phyloP scores from a whole-genome alignment of 2,797 vertebrate genomes.

The Smutsia gigantea region DNA sequence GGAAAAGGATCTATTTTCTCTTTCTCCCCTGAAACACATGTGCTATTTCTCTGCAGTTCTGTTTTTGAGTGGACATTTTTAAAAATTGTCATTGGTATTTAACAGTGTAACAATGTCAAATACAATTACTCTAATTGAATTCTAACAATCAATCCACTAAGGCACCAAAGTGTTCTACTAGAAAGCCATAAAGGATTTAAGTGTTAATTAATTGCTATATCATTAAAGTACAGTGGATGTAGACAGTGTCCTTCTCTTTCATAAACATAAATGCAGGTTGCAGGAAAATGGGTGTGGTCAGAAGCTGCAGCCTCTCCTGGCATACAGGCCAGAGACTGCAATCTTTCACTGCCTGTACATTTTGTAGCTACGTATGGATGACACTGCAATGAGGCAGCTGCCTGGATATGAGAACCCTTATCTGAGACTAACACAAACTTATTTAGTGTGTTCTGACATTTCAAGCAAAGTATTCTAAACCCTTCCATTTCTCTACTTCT shows the following conservation, averaged over 20 bases:
- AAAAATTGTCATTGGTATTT: not conserved
- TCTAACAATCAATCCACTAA: constrained; percentile 21
- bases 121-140: constrained; percentile 33
- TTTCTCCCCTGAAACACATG: constrained; percentile 4
- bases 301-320: not conserved
- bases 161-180: not conserved
- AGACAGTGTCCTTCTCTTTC: not conserved
- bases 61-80: constrained; percentile 10
- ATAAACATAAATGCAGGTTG: not conserved
- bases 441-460: constrained; percentile 3
- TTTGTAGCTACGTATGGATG: not conserved
- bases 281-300: not conserved
- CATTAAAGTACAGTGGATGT: not conserved
- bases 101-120: constrained; percentile 20
- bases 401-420: not conserved
- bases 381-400: not conserved
- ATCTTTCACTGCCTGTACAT: not conserved
- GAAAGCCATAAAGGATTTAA: not conserved
- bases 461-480: constrained; percentile 40
- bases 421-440: constrained; percentile 7
- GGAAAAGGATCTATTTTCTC: not conserved
- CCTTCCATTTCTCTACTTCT: not conserved
- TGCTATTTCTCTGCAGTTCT: not conserved
- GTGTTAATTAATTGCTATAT: not conserved
- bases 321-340: not conserved